Base-by-base conservation (phyloP, 2,113 vertebrate genomes). In the Penelope pileata region DNA sequence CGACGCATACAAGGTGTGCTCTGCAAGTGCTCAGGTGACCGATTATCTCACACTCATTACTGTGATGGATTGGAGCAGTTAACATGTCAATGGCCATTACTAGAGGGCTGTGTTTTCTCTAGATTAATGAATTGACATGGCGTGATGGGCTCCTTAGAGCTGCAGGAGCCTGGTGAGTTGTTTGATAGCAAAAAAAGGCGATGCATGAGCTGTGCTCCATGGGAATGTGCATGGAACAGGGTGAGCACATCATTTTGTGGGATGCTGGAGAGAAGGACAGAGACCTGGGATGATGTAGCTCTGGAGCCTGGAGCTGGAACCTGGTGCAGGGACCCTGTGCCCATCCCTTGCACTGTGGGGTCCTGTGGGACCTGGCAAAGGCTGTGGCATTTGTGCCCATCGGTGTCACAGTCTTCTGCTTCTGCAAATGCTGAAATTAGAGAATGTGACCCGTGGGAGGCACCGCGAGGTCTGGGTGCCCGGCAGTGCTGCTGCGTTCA, bases 11-110 rank as follows among this genome's bases (percentile, higher is more conserved):
- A 9, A 62, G 77, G 32, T 54, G 69, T 29, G 34, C 8, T 70
- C 62, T 40, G 50, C 14, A 23, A 79, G n/a, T 7, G 16, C 85
- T 78, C 59, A 13, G 11, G 73, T 88, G 86, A 81, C 87, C 32
- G 59, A 74, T 94, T 80, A 69, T 72, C 51, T 79, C 14, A 2
- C 73, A 67, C 53, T 84, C 91, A 32, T 93, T 93, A 48, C 34
- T 12, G 8, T 96, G 97, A 96, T 95, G 91, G 96, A 96, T 93
- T 9, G 54, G 74, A 68, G 92, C 90, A 68, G 81, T 95, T 96
- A 92, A 94, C 30, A 86, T 90, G 92, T 95, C 93, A 93, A 94
- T 94, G 97, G 89, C 78, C 86, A 92, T 96, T 97, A 96, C 94
- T 32, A 5, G 83, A 85, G 88, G 88, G 51, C 34, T 66, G 83